Percentiles rank a stretch among this genome's conserved stretches.
These are phyloP conservation scores for Calliphora vomitoria DNA, from an alignment of 2,888 invertebrate species.

Conservation along the genomic window DNA sequence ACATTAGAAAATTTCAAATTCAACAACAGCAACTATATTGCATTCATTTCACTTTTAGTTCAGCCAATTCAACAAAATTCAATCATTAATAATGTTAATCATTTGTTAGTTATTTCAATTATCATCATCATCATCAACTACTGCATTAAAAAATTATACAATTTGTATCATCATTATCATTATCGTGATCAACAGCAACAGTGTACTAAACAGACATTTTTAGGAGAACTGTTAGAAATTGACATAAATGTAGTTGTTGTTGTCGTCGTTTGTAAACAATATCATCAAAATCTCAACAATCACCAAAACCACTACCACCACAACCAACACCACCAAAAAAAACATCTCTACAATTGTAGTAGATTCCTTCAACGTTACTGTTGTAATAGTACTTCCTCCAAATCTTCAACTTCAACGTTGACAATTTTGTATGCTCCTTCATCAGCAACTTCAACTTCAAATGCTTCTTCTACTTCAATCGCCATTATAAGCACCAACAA, in stretches of 20 bases:
- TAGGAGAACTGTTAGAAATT: conserved; percentile 23
- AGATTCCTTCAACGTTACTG: conserved; percentile 65
- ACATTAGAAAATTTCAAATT: conserved; percentile 49
- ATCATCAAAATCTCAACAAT: conserved; percentile 75
- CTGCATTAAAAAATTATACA: neutral
- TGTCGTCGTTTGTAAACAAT: conserved; percentile 72
- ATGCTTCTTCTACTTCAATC: conserved; percentile 72
- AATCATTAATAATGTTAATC: neutral
- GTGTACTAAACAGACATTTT: conserved; percentile 40
- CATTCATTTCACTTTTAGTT: conserved; percentile 17
- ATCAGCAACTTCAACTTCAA: conserved; percentile 73
- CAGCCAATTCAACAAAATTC: neutral
- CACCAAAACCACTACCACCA: conserved; percentile 74
- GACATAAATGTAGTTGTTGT: conserved; percentile 68
- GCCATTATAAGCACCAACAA: conserved; percentile 68
- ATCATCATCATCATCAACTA: neutral
- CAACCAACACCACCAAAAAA: conserved; percentile 73
- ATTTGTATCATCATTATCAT: conserved; percentile 16
- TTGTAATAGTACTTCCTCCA: conserved; percentile 60
- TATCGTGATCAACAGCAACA: neutral
- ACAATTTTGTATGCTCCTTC: conserved; percentile 61
- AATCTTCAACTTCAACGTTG: conserved; percentile 65
- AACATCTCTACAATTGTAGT: conserved; percentile 71
- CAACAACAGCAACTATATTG: neutral
- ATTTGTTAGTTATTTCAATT: conserved; percentile 30